Evolutionary conservation across 37 sponge, comb jelly and placozoan species (phyloP).

Genomic region (Ephydatia muelleri): DNA sequence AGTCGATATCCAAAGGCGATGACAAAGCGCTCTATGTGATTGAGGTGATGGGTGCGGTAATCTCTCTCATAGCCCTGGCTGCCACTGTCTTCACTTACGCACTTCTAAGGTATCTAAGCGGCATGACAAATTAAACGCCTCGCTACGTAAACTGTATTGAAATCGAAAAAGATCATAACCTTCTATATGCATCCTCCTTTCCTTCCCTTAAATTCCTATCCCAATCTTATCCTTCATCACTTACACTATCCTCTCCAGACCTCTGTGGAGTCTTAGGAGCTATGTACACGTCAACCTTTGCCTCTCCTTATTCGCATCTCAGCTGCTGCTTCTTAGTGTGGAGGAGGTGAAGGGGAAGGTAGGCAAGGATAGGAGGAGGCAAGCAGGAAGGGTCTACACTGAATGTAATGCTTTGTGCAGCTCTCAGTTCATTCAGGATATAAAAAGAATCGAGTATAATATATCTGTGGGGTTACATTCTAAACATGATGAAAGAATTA

Average conservation of each 20-base stretch:
- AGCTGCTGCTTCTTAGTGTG: constrained; percentile 47
- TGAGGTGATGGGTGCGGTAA: constrained; percentile 18
- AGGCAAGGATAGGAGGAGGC: not conserved
- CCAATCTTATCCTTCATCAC: not conserved
- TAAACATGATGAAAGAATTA: no score
- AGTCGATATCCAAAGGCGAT: no score
- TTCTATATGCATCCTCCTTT: not conserved
- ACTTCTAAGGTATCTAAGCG: no score
- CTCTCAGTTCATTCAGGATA: not conserved
- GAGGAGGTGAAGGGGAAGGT: constrained; percentile 41
- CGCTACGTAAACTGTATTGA: no score
- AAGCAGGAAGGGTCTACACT: not conserved
- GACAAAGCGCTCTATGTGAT: no score
- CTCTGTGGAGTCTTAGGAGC: constrained; percentile 65
- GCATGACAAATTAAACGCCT: no score
- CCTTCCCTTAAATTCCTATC: not conserved
- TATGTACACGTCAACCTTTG: constrained; percentile 70
- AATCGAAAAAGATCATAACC: no score
- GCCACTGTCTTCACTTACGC: constrained; percentile 27
- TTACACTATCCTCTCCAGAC: not conserved
- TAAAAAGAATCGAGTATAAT: no score
- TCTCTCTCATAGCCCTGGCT: constrained; percentile 46
- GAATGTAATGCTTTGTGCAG: not conserved
- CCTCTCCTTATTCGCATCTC: constrained; percentile 46
- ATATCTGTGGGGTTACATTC: no score